Evolutionary conservation across 2,797 vertebrate species (phyloP).

Genomic region (Myotis daubentonii): DNA sequence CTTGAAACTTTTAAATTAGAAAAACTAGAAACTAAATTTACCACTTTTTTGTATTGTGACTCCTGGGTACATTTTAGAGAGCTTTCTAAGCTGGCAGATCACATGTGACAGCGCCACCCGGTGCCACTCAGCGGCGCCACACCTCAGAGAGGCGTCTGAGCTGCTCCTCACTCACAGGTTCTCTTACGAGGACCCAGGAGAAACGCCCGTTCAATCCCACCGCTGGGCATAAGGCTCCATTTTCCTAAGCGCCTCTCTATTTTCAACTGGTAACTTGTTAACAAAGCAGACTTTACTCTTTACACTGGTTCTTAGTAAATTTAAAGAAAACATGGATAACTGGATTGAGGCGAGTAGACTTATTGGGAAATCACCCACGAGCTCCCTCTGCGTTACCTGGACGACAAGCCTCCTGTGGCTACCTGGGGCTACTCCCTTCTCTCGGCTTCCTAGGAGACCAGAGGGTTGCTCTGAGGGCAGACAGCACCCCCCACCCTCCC

Average conservation of each 20-base stretch:
- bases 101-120: background rate
- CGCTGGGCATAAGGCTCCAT: background rate
- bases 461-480: background rate
- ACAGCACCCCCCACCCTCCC: background rate
- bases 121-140: rapidly evolving
- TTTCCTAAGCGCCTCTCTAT: background rate
- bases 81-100: background rate
- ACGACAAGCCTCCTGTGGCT: background rate
- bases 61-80: background rate
- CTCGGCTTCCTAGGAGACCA: background rate
- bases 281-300: background rate
- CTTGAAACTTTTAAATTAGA: background rate
- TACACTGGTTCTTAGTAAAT: background rate
- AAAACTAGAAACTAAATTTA: background rate
- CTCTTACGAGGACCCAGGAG: background rate
- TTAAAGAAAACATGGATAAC: background rate
- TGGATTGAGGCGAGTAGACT: background rate
- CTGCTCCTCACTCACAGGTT: rapidly evolving
- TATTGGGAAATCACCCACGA: background rate
- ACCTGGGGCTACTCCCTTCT: background rate
- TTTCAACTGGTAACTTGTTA: background rate
- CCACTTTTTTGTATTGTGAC: background rate
- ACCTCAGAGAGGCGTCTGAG: background rate
- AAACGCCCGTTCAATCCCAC: background rate
- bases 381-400: background rate